Base-by-base conservation (phyloP, 2,888 invertebrate genomes). In the Luperina testacea region DNA sequence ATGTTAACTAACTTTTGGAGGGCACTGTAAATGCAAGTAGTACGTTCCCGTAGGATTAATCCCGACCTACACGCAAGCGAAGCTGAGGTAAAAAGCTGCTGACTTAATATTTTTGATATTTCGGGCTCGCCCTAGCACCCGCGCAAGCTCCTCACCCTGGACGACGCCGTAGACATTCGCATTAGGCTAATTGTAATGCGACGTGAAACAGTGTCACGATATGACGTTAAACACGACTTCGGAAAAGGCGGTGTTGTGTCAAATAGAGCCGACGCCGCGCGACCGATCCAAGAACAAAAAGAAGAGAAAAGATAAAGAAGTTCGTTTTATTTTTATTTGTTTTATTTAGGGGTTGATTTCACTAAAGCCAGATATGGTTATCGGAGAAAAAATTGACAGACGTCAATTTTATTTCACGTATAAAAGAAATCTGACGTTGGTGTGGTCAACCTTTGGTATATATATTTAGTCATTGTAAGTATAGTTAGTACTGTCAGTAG, bases 301-400 rank as follows among this genome's bases (percentile, higher is more conserved):
- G 94, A 96, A 95, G 89, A 93, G 90, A 84, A 96, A 99, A 98
- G 94, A 97, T 97, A 96, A 99, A 98, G 94, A 97, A 97, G 83
- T 81, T 71, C 71, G 86, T 84, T 71, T 51, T 15, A 7, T 77
- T 32, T 78, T 76, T 76, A 48, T 74, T 67, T 75, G 61, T 68
- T 77, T 74, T 75, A 59, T 53, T 53, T 84, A 75, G 72, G 38
- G 38, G 20, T 11, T 64, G 32, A 64, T 64, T 38, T 38, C 24
- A 38, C 38, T 24, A 38, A 64, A 9, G 38, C 13, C 6, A 38
- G 24, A 24, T 64, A 38, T 5, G 38, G 20, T 32, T 38, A 38
- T 9, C 64, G 11, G 64, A 32, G 20, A 64, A 64, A 63, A n/a
- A 20, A 20, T 32, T 63, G 63, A 11, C 20, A 11, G 11, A 11